Conservation (phyloP, 2,888 invertebrate genomes). For the Xestia ashworthii region DNA sequence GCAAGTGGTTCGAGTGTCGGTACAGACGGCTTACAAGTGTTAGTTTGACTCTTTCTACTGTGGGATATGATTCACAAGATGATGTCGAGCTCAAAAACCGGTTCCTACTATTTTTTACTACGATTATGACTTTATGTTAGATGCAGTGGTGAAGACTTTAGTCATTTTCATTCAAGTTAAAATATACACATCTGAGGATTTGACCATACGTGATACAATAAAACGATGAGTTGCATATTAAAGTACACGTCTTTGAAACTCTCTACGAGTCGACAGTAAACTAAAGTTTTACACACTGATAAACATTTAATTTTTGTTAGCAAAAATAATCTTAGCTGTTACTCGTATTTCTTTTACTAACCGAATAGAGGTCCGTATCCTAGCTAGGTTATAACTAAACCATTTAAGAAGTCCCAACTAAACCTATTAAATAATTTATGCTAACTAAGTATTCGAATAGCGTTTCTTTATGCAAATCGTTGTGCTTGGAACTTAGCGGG, state of each 20-base stretch:
- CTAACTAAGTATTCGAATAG: conserved; percentile 21
- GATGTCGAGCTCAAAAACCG: neutral
- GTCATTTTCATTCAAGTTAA: neutral
- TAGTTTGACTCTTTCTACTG: neutral
- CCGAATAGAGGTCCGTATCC: neutral
- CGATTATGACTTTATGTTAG: neutral
- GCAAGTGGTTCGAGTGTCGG: conserved; percentile 1
- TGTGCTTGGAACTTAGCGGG: conserved; percentile 28
- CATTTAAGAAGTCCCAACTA: conserved; percentile 23
- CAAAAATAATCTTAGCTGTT: neutral
- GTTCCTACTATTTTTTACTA: neutral
- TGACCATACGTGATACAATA: neutral
- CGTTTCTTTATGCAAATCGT: conserved; percentile 42
- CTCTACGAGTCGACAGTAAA: neutral
- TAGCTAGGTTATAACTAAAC: conserved; percentile 1
- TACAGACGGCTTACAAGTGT: conserved; percentile 19
- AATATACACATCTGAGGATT: neutral
- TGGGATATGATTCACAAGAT: neutral
- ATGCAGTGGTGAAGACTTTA: neutral
- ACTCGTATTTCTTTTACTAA: neutral
- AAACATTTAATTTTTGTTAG: neutral
- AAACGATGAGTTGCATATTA: neutral
- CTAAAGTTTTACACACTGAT: neutral
- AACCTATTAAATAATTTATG: conserved; percentile 28
- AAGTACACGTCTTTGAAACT: neutral